These are phyloP conservation scores for Philopedon plagiatum DNA, from an alignment of 2,888 invertebrate genomes.

Conservation along the genomic window DNA sequence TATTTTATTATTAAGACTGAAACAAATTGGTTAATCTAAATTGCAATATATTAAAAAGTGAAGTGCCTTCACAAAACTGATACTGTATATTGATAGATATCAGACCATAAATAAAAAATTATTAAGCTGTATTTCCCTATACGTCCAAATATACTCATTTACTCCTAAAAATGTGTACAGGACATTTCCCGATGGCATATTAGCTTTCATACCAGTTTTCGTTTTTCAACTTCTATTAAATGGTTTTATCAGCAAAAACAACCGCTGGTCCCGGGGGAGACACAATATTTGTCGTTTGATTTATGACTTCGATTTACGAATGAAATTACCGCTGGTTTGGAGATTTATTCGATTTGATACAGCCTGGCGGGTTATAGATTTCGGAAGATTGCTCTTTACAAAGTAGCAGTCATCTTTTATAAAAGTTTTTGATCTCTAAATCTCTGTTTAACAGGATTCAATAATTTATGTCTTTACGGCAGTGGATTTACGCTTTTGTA, in stretches of 20 bases:
- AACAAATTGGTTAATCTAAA: too few species aligned
- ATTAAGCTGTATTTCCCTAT: too few species aligned
- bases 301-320: slow-evolving; percentile 47
- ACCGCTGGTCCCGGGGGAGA: slow-evolving; percentile 23
- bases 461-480: background rate
- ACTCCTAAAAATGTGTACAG: background rate
- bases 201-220: slow-evolving; percentile 24
- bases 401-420: slow-evolving; percentile 20
- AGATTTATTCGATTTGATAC: slow-evolving; percentile 49
- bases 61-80: background rate
- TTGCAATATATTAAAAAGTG: too few species aligned
- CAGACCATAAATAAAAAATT: background rate
- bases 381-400: slow-evolving; percentile 14
- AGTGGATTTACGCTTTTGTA: too few species aligned
- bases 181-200: slow-evolving; percentile 15
- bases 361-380: slow-evolving; percentile 28
- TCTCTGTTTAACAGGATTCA: background rate
- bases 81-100: background rate
- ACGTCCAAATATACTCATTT: background rate
- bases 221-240: slow-evolving; percentile 36
- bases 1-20: too few species aligned
- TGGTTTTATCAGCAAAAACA: slow-evolving; percentile 46
- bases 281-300: slow-evolving; percentile 49
- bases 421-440: slow-evolving; percentile 12
- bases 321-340: slow-evolving; percentile 43